Percentiles rank a stretch among this genome's conserved stretches.
These are phyloP conservation scores for Arctia plantaginis DNA, from an alignment of 2,888 invertebrate species.

Conservation along the genomic window DNA sequence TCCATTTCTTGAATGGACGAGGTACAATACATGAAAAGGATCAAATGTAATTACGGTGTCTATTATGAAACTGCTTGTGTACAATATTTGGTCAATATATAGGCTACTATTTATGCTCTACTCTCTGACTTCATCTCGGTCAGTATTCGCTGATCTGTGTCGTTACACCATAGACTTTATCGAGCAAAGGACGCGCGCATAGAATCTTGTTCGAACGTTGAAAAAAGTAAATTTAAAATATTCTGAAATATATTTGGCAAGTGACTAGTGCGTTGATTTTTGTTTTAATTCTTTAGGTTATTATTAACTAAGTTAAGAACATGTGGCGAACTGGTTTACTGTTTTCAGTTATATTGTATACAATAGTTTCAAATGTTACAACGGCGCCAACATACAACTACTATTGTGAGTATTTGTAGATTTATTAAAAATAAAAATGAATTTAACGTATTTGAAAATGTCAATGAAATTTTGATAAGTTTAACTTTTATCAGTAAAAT, in stretches of 20 bases:
- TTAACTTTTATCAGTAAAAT: not conserved
- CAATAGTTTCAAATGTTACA: constrained; percentile 54
- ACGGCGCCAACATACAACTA: constrained; percentile 62
- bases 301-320: constrained; percentile 14
- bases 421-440: not conserved
- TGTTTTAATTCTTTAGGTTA: not conserved
- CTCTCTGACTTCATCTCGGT: constrained; percentile 57
- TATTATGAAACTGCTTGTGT: constrained; percentile 33
- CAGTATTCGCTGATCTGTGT: constrained; percentile 63
- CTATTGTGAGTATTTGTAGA: constrained; percentile 60
- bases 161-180: constrained; percentile 25
- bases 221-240: constrained; percentile 22
- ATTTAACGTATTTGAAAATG: not conserved
- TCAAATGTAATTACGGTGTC: constrained; percentile 29
- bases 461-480: not conserved
- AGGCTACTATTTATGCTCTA: constrained; percentile 62
- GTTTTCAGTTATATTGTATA: constrained; percentile 46
- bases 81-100: constrained; percentile 42
- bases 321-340: constrained; percentile 59
- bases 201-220: not conserved
- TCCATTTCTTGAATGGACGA: not conserved
- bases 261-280: constrained; percentile 4
- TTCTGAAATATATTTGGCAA: constrained; percentile 22
- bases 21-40: not conserved
- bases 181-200: constrained; percentile 16